phyloP scores from a whole-genome alignment of 1,140 invertebrate genomes.

The Caerostris darwini region DNA sequence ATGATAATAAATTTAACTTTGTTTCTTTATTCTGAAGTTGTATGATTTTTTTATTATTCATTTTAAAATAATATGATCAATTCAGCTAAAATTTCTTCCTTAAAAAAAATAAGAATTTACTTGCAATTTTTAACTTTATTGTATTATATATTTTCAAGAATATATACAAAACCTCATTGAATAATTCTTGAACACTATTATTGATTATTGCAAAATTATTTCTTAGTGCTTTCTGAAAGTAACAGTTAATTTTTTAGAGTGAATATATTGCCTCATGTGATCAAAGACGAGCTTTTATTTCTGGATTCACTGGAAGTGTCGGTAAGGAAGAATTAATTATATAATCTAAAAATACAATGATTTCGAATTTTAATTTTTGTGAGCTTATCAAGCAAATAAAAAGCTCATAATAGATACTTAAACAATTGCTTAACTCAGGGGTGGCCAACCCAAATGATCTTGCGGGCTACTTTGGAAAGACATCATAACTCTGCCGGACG shows the following conservation, averaged over 20 bases:
- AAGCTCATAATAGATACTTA: too few relatives aligned
- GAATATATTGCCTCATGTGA: conserved; percentile 95
- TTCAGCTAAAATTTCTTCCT: not conserved
- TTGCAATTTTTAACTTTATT: not conserved
- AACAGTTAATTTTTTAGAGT: conserved; percentile 84
- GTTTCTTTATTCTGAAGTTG: too few relatives aligned
- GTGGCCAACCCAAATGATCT: too few relatives aligned
- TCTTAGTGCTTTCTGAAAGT: not conserved
- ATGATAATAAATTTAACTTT: too few relatives aligned
- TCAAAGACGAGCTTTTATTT: conserved; percentile 90
- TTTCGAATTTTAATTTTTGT: too few relatives aligned
- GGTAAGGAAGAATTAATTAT: conserved; percentile 81
- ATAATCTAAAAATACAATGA: too few relatives aligned
- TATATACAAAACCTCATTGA: not conserved
- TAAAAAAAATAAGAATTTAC: not conserved
- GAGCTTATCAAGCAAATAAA: too few relatives aligned
- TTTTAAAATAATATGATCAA: not conserved
- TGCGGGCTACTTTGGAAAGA: too few relatives aligned
- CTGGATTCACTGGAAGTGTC: conserved; percentile 93
- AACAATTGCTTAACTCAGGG: too few relatives aligned
- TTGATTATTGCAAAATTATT: not conserved
- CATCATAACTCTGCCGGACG: too few relatives aligned
- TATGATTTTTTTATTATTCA: not conserved
- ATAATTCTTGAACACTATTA: too few relatives aligned
- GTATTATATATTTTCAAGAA: not conserved